A percentile compares a stretch with the other conserved stretches of the same genome.
These are phyloP conservation scores for Eilema griseolum DNA, from an alignment of 2,888 invertebrate species.

Conservation along the genomic window DNA sequence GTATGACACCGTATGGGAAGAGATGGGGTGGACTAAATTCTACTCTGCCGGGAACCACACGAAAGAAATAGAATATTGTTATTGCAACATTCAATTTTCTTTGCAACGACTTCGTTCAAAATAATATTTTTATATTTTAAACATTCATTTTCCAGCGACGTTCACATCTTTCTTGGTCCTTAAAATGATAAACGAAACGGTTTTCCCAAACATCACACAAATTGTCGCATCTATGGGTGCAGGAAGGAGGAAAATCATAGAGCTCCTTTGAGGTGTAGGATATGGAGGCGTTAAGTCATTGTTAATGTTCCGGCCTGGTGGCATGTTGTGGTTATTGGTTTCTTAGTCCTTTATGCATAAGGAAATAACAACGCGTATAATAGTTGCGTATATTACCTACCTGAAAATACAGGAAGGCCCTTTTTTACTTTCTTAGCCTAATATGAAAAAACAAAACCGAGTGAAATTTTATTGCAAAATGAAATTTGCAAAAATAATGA, in stretches of 20 bases:
- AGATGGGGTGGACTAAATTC: too few relatives aligned
- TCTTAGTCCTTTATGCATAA: conserved; percentile 19
- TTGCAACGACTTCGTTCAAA: too few relatives aligned
- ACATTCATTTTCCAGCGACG: not conserved
- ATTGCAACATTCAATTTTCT: too few relatives aligned
- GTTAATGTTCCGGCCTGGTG: conserved; percentile 46
- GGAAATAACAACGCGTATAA: conserved; percentile 20
- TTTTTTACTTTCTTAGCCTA: not conserved
- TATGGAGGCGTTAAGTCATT: conserved; percentile 51
- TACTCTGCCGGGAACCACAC: too few relatives aligned
- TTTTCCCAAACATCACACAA: conserved; percentile 34
- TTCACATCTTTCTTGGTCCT: not conserved
- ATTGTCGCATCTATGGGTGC: conserved; percentile 9
- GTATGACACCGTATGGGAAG: too few relatives aligned
- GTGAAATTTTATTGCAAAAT: too few relatives aligned
- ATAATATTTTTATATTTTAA: not conserved
- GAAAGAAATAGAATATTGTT: too few relatives aligned
- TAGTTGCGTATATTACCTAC: not conserved
- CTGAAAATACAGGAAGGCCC: not conserved
- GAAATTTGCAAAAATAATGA: too few relatives aligned
- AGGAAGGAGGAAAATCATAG: conserved; percentile 21
- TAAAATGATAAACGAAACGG: not conserved
- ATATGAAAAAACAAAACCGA: too few relatives aligned
- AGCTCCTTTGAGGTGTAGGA: conserved; percentile 32
- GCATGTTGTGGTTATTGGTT: conserved; percentile 37